These are phyloP conservation scores for Macaria liturata DNA, from an alignment of 2,888 invertebrate genomes.

Conservation along the genomic window DNA sequence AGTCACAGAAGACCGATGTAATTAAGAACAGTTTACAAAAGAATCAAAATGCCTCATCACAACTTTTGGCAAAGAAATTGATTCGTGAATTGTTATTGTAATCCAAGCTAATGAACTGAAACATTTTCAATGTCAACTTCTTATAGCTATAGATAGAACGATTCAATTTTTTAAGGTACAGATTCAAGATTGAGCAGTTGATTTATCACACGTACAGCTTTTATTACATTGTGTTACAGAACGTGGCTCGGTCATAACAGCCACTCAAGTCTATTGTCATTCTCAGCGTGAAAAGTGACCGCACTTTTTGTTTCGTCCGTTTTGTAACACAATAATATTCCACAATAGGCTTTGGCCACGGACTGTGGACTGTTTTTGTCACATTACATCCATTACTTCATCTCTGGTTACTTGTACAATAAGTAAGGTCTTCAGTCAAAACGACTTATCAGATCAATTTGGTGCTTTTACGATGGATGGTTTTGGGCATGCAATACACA, in stretches of 20 bases:
- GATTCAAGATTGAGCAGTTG: conserved; percentile 8
- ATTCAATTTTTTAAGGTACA: conserved; percentile 1
- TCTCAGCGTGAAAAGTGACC: conserved; percentile 45
- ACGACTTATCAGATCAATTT: too few species aligned
- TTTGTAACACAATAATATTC: conserved; percentile 48
- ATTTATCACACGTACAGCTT: conserved; percentile 16
- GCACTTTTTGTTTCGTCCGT: conserved; percentile 55
- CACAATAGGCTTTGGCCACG: conserved; percentile 45
- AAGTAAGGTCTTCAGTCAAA: conserved; percentile 5
- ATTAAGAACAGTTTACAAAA: conserved; percentile 5
- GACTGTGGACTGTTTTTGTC: conserved; percentile 30
- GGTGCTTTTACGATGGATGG: too few species aligned
- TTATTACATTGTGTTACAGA: conserved; percentile 34
- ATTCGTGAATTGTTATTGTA: conserved; percentile 1
- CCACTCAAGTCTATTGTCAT: conserved; percentile 47
- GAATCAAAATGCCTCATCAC: conserved; percentile 10
- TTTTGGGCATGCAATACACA: too few species aligned
- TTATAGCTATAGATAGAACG: conserved; percentile 3
- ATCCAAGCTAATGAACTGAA: conserved; percentile 10
- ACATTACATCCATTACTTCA: conserved; percentile 16
- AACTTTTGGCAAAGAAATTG: conserved; percentile 24
- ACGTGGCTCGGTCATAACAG: conserved; percentile 36
- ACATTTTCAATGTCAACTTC: conserved; percentile 15
- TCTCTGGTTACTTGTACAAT: conserved; percentile 22
- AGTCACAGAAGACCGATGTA: conserved; percentile 16